These are phyloP conservation scores for Oryzias sinensis DNA, from an alignment of 2,797 vertebrate genomes.

Conservation along the genomic window DNA sequence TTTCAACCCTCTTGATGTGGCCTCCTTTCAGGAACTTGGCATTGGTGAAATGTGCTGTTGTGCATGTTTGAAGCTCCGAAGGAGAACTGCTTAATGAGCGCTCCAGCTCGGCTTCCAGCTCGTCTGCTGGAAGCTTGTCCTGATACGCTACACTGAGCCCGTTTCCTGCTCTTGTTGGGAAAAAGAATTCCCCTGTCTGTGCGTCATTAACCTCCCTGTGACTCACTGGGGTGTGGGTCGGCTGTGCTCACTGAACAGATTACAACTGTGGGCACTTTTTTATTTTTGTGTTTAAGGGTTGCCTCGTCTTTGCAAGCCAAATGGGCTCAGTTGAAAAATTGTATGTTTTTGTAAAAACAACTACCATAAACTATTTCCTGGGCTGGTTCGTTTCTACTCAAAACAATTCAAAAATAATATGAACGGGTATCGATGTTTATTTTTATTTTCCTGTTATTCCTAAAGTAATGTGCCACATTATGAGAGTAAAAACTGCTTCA, in stretches of 20 bases:
- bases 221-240: slow-evolving; percentile 38
- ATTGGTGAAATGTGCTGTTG: slow-evolving; percentile 13
- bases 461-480: no score
- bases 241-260: slow-evolving; percentile 4
- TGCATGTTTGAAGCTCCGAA: slow-evolving; percentile 37
- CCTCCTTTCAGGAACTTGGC: slow-evolving; percentile 26
- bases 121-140: slow-evolving; percentile 14
- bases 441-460: no score
- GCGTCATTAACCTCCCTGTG: slow-evolving; percentile 43
- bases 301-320: no score
- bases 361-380: no score
- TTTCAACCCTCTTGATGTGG: slow-evolving; percentile 6
- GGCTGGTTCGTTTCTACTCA: no score
- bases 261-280: not conserved
- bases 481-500: no score
- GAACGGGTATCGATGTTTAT: no score
- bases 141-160: slow-evolving; percentile 29
- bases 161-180: slow-evolving; percentile 62
- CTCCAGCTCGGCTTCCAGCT: slow-evolving; percentile 30
- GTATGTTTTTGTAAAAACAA: no score
- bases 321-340: no score
- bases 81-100: slow-evolving; percentile 12
- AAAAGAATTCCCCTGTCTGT: slow-evolving; percentile 52
- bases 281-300: not conserved
- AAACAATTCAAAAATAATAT: no score